Base-by-base conservation (phyloP, 92 coral and sea anemone species). In the Epizoanthus scotinus region DNA sequence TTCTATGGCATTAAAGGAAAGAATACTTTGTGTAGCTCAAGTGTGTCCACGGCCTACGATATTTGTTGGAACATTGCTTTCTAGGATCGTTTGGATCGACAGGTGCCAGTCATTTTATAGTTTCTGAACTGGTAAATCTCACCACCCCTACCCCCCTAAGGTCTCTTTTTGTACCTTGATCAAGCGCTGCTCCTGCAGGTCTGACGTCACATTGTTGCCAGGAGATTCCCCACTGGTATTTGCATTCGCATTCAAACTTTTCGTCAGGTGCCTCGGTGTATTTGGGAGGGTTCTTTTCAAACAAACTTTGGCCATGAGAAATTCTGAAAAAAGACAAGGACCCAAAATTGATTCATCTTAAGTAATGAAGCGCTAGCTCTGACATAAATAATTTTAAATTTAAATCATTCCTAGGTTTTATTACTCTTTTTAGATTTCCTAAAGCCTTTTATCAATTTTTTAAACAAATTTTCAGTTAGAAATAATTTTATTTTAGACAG, bases 201-300 rank as follows among this genome's bases (percentile, higher is more conserved):
- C 67, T 73, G 66, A 73, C 67, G 28, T 73, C 79, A 55, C 79
- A 73, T 1, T 73, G 54, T 0, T 73, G 26, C 79, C 79, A 73
- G 17, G 79, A 73, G 1, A 73, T 56, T 36, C 79, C 79, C 79
- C 79, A 73, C 8, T 56, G 21, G 12, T 73, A 47, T 52, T 34
- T 73, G 54, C 79, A 73, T 21, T 73, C 79, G 54, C 79, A 73
- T 6, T 73, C 79, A 20, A 73, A 73, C 31, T 73, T 73, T 21
- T 73, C 79, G 18, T 73, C 79, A n/a, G 79, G 79, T 3, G 24
- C 10, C 10, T 63, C 66, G 12, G 21, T 21, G 36, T 73, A 65
- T 12, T 73, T 56, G 2, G 63, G 29, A 34, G 79, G 67, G 9
- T 34, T 52, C 21, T 73, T 73, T 57, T 55, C 66, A 29, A 73